phyloP scores from a whole-genome alignment of 1,140 invertebrate genomes.

The Tetranychus urticae region DNA sequence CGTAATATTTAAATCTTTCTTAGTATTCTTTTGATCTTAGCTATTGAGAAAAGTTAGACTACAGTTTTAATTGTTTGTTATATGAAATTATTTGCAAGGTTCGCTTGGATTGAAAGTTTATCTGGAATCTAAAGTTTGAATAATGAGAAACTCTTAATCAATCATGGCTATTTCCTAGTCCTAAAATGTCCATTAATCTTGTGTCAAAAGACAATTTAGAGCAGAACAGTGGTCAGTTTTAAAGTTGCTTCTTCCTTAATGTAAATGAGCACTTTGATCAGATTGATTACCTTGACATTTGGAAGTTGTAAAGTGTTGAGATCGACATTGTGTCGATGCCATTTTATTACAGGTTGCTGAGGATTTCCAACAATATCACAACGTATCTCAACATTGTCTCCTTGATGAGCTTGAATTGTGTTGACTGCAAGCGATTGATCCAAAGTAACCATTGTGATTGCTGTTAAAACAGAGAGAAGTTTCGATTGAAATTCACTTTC shows the following conservation, averaged over 20 bases:
- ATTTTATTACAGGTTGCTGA: constrained; percentile 9
- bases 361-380: constrained; percentile 11
- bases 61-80: no score
- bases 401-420: constrained; percentile 8
- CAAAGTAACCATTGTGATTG: constrained; percentile 9
- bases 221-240: background rate
- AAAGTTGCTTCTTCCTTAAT: background rate
- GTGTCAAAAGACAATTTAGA: no score
- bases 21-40: no score
- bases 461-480: background rate
- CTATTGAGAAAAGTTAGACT: no score
- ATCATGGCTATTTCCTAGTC: no score
- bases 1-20: no score
- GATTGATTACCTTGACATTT: constrained; percentile 7
- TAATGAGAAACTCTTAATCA: no score
- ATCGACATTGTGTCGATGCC: constrained; percentile 8
- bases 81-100: no score
- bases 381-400: constrained; percentile 12
- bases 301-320: background rate
- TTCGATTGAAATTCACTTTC: no score
- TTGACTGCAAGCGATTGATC: constrained; percentile 9
- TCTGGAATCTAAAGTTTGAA: no score
- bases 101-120: no score
- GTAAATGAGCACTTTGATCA: background rate
- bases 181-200: no score